Base-by-base conservation (phyloP, 2,888 invertebrate species). In the Notodonta ziczac region DNA sequence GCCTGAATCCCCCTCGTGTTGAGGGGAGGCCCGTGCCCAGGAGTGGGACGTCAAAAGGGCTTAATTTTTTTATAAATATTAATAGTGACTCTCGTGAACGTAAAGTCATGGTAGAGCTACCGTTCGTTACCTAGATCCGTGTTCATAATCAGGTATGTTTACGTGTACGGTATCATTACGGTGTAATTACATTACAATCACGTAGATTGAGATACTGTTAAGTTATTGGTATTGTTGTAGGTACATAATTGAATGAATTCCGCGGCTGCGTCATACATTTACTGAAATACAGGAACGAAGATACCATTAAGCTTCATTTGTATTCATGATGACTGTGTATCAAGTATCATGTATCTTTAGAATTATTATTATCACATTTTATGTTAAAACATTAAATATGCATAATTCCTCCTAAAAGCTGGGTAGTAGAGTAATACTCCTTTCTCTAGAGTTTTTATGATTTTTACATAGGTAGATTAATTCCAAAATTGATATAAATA, bases 181-280 rank as follows among this genome's bases (percentile, higher is more conserved):
- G 48, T 59, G 42, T 60, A 71, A 67, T 73, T 69, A 70, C 58
- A 62, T 52, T 54, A 56, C 63, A 62, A 64, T 65, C 71, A 71
- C 60, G 60, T 13, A n/a, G 5, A 46, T 67, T 62, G 62, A 64
- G 56, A 68, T 74, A 61, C 58, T 51, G 50, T 40, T 69, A 57
- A 68, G 62, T 68, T 68, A 73, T 63, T 60, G 57, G 50, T 60
- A 70, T 53, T 61, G 63, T 57, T 52, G 50, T 50, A 8, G 10
- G 6, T 35, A 44, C 50, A 14, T 52, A 32, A 52, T 52, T 52
- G 12, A 52, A 52, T 52, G 12, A 52, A 52, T 13, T 32, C 8
- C 10, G 35, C 52, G 13, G 52, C 32, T 32, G 32, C 24, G 52
- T 12, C 32, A 52, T 32, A 32, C 35, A 52, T 52, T 12, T 52